Percentiles rank a stretch among this genome's conserved stretches.
These are phyloP conservation scores for Lordiphosa andalusiaca DNA, from an alignment of 2,888 invertebrate species.

Conservation along the genomic window DNA sequence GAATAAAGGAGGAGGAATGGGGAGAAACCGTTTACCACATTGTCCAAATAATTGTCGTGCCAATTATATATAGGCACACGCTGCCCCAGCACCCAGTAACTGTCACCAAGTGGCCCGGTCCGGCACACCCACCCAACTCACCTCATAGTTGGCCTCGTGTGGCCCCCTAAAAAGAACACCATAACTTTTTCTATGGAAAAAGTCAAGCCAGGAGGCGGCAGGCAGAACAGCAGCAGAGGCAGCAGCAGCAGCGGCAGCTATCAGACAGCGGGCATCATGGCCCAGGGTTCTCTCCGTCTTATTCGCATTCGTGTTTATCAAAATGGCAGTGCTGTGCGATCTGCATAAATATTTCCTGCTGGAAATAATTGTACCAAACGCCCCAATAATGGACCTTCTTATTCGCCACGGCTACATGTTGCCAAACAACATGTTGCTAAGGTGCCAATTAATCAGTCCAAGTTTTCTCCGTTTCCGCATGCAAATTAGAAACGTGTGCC, in stretches of 20 bases:
- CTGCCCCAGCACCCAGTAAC: slow-evolving; percentile 30
- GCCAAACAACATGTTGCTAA: neutral
- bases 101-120: slow-evolving; percentile 14
- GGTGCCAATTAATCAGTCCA: slow-evolving; percentile 13
- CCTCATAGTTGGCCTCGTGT: slow-evolving; percentile 33
- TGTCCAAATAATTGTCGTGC: slow-evolving; percentile 55
- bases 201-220: neutral
- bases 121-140: slow-evolving; percentile 18
- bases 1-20: slow-evolving; percentile 13
- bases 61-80: slow-evolving; percentile 63
- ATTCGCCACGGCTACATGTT: too few relatives aligned
- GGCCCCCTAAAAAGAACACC: slow-evolving; percentile 20
- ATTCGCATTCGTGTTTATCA: slow-evolving; percentile 39
- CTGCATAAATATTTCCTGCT: slow-evolving; percentile 45
- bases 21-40: slow-evolving; percentile 53
- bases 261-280: slow-evolving; percentile 36
- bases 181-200: slow-evolving; percentile 30
- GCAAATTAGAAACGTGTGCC: slow-evolving; percentile 33
- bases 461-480: slow-evolving; percentile 38
- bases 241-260: slow-evolving; percentile 15
- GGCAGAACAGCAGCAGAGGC: neutral
- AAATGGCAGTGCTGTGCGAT: slow-evolving; percentile 35
- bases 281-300: neutral
- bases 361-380: slow-evolving; percentile 25
- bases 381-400: neutral